Evolutionary conservation across 2,888 invertebrate species (phyloP).

Genomic region (Cantharis nigra): DNA sequence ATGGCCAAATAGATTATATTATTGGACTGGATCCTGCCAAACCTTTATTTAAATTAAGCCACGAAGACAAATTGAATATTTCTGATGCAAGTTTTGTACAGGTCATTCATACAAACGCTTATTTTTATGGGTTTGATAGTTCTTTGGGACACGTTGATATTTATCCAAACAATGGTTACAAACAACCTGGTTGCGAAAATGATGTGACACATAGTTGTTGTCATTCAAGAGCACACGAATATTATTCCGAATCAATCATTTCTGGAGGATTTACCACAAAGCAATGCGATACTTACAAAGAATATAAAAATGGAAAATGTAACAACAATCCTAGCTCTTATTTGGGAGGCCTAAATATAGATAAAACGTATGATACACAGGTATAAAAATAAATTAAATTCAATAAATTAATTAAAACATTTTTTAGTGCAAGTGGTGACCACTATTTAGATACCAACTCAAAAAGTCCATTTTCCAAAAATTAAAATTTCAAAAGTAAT

Average conservation of each 20-base stretch:
- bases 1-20: conserved; percentile 41
- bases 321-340: conserved; percentile 22
- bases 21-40: conserved; percentile 51
- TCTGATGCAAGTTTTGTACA: conserved; percentile 49
- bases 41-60: conserved; percentile 30
- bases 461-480: conserved; percentile 39
- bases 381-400: background rate
- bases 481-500: background rate
- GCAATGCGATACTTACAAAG: conserved; percentile 32
- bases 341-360: conserved; percentile 34
- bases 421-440: conserved; percentile 17
- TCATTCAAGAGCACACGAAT: conserved; percentile 54
- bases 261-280: conserved; percentile 43
- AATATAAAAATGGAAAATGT: conserved; percentile 36
- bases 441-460: conserved; percentile 48
- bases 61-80: conserved; percentile 42
- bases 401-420: background rate
- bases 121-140: conserved; percentile 35
- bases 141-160: conserved; percentile 49
- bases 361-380: conserved; percentile 27
- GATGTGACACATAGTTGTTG: conserved; percentile 52
- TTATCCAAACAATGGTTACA: conserved; percentile 49
- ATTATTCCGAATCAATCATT: conserved; percentile 55
- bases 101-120: conserved; percentile 47
- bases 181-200: conserved; percentile 49